A percentile compares a stretch with the other conserved stretches of the same genome.
These are phyloP conservation scores for Poecilia velifera DNA, from an alignment of 2,797 vertebrate species.

Conservation along the genomic window DNA sequence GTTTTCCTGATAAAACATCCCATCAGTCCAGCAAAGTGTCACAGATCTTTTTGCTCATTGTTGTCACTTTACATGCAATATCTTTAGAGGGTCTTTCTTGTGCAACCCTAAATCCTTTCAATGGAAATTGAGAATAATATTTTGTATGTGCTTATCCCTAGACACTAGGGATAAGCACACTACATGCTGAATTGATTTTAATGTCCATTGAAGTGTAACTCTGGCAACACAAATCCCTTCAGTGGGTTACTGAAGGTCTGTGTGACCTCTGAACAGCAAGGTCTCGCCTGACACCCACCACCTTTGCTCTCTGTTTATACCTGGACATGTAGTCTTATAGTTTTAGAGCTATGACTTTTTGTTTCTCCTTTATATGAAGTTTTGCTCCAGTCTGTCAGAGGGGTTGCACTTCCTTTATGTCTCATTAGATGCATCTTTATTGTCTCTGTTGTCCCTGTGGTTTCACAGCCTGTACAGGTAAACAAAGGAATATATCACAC, in stretches of 20 bases:
- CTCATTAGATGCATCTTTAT: background rate
- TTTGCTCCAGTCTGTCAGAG: background rate
- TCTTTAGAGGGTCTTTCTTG: constrained; percentile 49
- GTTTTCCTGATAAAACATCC: constrained; percentile 24
- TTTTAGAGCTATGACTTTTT: constrained; percentile 22
- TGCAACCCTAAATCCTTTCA: constrained; percentile 35
- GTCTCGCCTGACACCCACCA: constrained; percentile 23
- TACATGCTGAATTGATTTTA: constrained; percentile 28
- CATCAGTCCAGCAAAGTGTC: constrained; percentile 44
- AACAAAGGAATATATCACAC: background rate
- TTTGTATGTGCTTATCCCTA: background rate
- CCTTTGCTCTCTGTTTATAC: background rate
- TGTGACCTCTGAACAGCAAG: constrained; percentile 30
- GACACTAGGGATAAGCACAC: no score
- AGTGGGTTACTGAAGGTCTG: background rate
- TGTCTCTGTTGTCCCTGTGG: background rate
- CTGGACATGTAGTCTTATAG: background rate
- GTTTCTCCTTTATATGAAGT: background rate
- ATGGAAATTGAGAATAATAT: constrained; percentile 22
- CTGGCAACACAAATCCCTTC: background rate
- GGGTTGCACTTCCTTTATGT: constrained; percentile 15
- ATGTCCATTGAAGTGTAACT: constrained; percentile 25
- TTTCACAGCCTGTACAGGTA: background rate
- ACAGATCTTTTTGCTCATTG: constrained; percentile 30
- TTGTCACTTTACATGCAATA: constrained; percentile 46